Percentiles rank a stretch among this genome's conserved stretches.
Evolutionary conservation across 30 jellyfish, hydroid and myxozoan genomes (phyloP).

Genomic region (Rhopilema esculentum): DNA sequence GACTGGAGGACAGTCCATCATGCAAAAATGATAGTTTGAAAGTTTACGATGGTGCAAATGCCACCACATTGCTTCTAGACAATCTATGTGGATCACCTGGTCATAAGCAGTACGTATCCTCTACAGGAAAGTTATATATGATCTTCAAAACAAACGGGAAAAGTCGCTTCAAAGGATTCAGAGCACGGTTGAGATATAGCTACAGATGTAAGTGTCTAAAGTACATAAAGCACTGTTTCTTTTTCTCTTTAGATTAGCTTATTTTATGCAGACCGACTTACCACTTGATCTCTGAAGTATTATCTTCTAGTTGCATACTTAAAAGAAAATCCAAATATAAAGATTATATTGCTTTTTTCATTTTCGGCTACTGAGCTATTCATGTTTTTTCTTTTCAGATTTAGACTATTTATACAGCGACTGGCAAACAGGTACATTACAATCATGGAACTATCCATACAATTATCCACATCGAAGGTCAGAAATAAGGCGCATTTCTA

Average conservation of each 20-base stretch:
- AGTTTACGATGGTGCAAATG: neutral
- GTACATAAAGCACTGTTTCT: neutral
- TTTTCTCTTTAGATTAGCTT: neutral
- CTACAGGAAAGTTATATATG: neutral
- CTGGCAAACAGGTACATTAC: neutral
- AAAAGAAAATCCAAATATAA: too few relatives aligned
- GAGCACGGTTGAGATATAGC: neutral
- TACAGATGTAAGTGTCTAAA: neutral
- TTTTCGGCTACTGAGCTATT: neutral
- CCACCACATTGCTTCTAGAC: neutral
- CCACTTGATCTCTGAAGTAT: too few relatives aligned
- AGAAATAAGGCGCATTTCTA: neutral
- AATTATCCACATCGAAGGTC: neutral
- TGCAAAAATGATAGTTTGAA: neutral
- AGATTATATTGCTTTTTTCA: too few relatives aligned
- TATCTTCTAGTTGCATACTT: too few relatives aligned
- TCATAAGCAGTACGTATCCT: neutral
- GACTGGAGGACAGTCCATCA: slow-evolving; percentile 5
- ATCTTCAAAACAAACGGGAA: neutral
- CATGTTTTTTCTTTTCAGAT: neutral
- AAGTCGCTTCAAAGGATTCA: neutral
- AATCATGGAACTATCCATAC: slow-evolving; percentile 17
- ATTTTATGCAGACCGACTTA: too few relatives aligned
- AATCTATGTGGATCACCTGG: neutral
- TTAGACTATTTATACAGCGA: neutral